phyloP scores from a whole-genome alignment of 2,797 vertebrate genomes.

The Acrocephalus scirpaceus region DNA sequence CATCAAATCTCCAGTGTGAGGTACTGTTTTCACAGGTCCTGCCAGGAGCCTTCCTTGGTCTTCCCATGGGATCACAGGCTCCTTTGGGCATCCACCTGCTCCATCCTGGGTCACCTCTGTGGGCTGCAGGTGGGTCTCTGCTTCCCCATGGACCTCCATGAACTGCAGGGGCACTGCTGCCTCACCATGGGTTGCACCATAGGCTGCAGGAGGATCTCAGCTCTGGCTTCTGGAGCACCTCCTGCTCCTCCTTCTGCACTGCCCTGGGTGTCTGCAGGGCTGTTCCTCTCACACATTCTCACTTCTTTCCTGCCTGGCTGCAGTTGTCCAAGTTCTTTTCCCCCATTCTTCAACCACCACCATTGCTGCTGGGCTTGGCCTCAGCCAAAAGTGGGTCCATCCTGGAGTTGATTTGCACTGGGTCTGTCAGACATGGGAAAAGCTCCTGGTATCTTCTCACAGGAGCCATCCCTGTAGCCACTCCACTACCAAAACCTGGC shows the following conservation, averaged over 20 bases:
- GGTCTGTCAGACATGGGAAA: background rate
- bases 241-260: background rate
- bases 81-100: background rate
- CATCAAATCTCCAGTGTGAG: background rate
- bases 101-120: accelerated
- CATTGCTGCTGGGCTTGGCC: background rate
- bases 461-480: background rate
- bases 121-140: background rate
- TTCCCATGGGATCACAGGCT: background rate
- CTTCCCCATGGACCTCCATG: too few species aligned
- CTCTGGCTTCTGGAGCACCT: background rate
- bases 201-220: background rate
- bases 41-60: background rate
- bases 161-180: background rate
- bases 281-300: background rate
- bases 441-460: background rate
- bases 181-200: background rate
- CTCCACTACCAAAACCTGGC: background rate
- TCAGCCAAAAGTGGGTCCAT: background rate
- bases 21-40: background rate
- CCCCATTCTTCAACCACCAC: background rate
- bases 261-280: background rate
- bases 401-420: background rate
- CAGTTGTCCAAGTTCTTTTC: background rate
- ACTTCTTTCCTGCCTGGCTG: background rate